Percentiles rank a stretch among this genome's conserved stretches.
Conservation (phyloP, 2,888 invertebrate species). For the Apodemia hepburni region DNA sequence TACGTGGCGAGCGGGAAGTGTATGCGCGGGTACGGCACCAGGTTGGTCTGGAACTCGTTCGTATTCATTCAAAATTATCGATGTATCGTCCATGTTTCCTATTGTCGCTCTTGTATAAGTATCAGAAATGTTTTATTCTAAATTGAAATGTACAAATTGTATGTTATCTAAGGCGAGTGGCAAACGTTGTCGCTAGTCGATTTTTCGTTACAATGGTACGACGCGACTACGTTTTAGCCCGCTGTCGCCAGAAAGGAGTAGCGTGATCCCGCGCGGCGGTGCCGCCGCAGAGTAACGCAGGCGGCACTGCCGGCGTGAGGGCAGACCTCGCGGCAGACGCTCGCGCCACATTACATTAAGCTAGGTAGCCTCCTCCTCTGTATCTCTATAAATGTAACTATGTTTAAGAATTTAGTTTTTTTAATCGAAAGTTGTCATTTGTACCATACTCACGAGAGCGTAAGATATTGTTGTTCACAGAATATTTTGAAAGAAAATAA, state of each 20-base stretch:
- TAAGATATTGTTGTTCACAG: slow-evolving; percentile 73
- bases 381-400: slow-evolving; percentile 31
- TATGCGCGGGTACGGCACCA: too few relatives aligned
- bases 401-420: slow-evolving; percentile 67
- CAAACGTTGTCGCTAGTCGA: slow-evolving; percentile 2
- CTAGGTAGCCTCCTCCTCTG: slow-evolving; percentile 22
- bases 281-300: background rate
- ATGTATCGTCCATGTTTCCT: slow-evolving; percentile 30
- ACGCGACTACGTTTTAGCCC: background rate
- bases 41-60: too few relatives aligned
- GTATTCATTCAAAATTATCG: slow-evolving; percentile 37
- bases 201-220: background rate
- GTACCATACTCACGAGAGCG: slow-evolving; percentile 68
- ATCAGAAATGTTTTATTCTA: slow-evolving; percentile 24
- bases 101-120: slow-evolving; percentile 23
- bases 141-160: slow-evolving; percentile 39
- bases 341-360: background rate
- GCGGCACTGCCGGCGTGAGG: background rate
- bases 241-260: background rate
- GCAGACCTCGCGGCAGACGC: background rate
- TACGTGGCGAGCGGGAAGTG: too few relatives aligned
- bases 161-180: slow-evolving; percentile 30
- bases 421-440: slow-evolving; percentile 72
- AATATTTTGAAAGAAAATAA: slow-evolving; percentile 76
- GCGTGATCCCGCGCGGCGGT: background rate